Conservation (phyloP, 2,797 vertebrate genomes). For the Chaetophractus vellerosus region DNA sequence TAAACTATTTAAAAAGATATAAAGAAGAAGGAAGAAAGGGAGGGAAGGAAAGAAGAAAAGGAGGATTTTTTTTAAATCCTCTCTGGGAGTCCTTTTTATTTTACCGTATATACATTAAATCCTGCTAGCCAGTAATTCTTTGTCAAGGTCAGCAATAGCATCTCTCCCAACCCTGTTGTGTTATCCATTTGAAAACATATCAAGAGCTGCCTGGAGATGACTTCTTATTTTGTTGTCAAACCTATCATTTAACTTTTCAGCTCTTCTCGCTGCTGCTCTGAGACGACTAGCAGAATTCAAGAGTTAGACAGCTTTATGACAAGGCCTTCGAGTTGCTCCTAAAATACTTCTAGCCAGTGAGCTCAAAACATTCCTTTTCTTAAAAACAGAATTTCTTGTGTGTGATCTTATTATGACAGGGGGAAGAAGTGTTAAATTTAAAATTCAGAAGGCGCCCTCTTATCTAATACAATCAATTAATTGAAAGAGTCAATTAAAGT, state of each 20-base stretch:
- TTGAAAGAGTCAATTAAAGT: slow-evolving; percentile 61
- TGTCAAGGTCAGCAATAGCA: neutral
- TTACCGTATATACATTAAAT: slow-evolving; percentile 52
- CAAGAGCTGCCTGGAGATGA: neutral
- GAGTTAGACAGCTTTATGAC: slow-evolving; percentile 9
- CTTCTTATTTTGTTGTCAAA: neutral
- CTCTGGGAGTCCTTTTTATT: neutral
- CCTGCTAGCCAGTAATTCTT: slow-evolving; percentile 39
- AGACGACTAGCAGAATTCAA: slow-evolving; percentile 41
- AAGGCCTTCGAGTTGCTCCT: slow-evolving; percentile 46
- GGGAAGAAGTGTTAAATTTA: slow-evolving; percentile 52
- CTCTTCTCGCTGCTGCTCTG: neutral
- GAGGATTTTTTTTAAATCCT: neutral
- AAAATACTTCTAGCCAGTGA: slow-evolving; percentile 56
- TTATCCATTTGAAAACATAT: slow-evolving; percentile 44
- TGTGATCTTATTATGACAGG: slow-evolving; percentile 58
- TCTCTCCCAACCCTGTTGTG: neutral
- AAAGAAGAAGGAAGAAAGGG: neutral
- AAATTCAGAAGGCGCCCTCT: slow-evolving; percentile 69
- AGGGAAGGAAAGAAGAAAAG: too few relatives aligned
- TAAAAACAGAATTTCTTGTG: slow-evolving; percentile 54
- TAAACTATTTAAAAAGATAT: neutral
- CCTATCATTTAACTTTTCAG: slow-evolving; percentile 4
- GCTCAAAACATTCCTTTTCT: slow-evolving; percentile 54
- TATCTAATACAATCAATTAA: slow-evolving; percentile 61